These are phyloP conservation scores for Labia minor DNA, from an alignment of 2,888 invertebrate genomes.

Conservation along the genomic window DNA sequence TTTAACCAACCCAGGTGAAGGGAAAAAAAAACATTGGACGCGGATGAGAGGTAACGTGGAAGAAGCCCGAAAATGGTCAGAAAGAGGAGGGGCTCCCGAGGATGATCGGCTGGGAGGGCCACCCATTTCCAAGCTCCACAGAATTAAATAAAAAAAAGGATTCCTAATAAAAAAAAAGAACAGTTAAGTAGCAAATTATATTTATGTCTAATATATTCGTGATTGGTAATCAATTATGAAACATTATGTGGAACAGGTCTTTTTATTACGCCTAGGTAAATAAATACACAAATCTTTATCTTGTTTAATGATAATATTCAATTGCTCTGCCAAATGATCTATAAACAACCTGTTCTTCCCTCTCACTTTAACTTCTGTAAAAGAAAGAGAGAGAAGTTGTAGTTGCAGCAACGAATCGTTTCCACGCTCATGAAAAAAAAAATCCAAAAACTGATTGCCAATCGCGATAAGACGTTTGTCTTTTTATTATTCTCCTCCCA, in stretches of 20 bases:
- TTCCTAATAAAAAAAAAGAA: no score
- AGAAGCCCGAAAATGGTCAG: not conserved
- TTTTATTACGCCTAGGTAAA: not conserved
- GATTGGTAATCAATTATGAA: constrained; percentile 13
- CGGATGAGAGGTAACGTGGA: not conserved
- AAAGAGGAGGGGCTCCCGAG: no score
- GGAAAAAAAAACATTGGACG: not conserved
- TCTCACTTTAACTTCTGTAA: no score
- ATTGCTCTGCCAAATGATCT: no score
- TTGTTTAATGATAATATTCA: constrained; percentile 5
- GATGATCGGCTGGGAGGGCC: not conserved
- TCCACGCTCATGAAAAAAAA: no score
- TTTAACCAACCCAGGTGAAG: not conserved
- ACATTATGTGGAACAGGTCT: not conserved
- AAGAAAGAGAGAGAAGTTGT: no score
- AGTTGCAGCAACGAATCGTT: no score
- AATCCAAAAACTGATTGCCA: no score
- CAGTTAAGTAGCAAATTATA: not conserved
- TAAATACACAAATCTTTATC: constrained; percentile 13
- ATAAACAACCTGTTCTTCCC: no score
- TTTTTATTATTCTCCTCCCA: not conserved
- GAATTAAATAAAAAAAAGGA: no score
- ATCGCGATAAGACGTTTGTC: no score
- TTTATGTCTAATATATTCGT: not conserved
- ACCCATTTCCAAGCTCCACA: not conserved